Base-by-base conservation (phyloP, 2,797 vertebrate genomes). In the Balearica regulorum region DNA sequence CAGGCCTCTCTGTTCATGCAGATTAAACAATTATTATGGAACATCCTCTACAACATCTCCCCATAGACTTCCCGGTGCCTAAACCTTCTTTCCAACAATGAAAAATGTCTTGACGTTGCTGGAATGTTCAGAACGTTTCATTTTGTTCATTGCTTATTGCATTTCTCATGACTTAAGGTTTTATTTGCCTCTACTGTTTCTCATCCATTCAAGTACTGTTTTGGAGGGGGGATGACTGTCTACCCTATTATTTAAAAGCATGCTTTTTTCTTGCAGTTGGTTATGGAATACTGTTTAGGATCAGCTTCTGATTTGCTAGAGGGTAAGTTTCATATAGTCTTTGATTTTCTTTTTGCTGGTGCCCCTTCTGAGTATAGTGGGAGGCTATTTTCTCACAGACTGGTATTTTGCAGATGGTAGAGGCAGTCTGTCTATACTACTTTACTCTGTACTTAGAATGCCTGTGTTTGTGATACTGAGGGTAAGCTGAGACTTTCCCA, bases 281-380 rank as follows among this genome's bases (percentile, higher is more conserved):
- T 99, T 97, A 99, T 99, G 99, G 99, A 99, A 97, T 99, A 99
- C 96, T 99, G 99, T 97, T 98, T 99, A 97, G 99, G 99, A 98
- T 99, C 99, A 55, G 99, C 99, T 96, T 99, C 99, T 94, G 99
- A 99, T 97, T 98, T 99, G 94, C 97, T 99, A 98, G 99, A 99
- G 97, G 99, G 99, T 99, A 97, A 98, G 98, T 95, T 95, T 58
- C 57, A 57, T 55, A 19, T 21, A 39, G 39, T 16, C 43, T 58
- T 54, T 31, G 29, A 12, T 41, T 85, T 64, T 80, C 9, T 81
- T 87, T 81, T 78, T 64, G 31, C 25, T 46, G 5, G 6, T 83
- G 64, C 44, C 43, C 24, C 44, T 49, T 37, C 35, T 61, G 60
- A 79, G 10, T n/a, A 5, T 25, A 37, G 20, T 76, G 44, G n/a